Evolutionary conservation across 2,113 vertebrate species (phyloP), one percentile per base, ranked within the genome.

Genomic region (Ammodytes dubius): DNA sequence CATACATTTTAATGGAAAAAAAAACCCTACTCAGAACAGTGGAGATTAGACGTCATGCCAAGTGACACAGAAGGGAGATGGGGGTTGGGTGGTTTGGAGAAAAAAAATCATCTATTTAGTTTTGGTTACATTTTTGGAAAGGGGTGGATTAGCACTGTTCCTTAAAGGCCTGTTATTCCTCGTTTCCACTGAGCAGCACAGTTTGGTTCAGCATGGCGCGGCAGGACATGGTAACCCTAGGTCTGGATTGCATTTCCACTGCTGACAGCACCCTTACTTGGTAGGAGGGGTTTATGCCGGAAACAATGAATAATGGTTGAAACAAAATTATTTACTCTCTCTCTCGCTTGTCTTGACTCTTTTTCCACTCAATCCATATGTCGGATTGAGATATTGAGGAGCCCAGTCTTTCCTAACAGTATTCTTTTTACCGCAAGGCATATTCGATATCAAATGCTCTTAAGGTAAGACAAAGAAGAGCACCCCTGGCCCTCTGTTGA

Each of bases 1-100:
- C 94, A 93, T 83, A 88, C 27, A 92, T 94, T 93, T 95, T 93
- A 93, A 94, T 94, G 91, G 85, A 91, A 90, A 83, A 87, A 89
- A 42, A 27, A 27, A 27, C 27, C 27, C 27, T 27, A 87, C 87
- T 85, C 59, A 15, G 70, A 91, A 93, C 78, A 82, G 63, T 78
- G 74, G 77, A 94, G 93, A 95, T 94, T 94, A 95, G 79, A 89
- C 79, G 37, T 50, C 80, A 74, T 79, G 91, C 90, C 89, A 91
- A 90, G 82, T 87, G 84, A 85, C 77, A 37, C 49, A 73, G 60
- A 79, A 70, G 64, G 65, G 60, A 73, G 58, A 66, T 59, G 37
- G n/a, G 4, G 54, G 65, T 27, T 27, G 27, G 27, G 27, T 27
- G 27, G 27, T 27, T 27, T 27, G 27, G 27, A 27, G n/a, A 0